Evolutionary conservation across 2,888 invertebrate species (phyloP), one percentile per base, ranked within the genome.

Genomic region (Caenorhabditis drosophilae): DNA sequence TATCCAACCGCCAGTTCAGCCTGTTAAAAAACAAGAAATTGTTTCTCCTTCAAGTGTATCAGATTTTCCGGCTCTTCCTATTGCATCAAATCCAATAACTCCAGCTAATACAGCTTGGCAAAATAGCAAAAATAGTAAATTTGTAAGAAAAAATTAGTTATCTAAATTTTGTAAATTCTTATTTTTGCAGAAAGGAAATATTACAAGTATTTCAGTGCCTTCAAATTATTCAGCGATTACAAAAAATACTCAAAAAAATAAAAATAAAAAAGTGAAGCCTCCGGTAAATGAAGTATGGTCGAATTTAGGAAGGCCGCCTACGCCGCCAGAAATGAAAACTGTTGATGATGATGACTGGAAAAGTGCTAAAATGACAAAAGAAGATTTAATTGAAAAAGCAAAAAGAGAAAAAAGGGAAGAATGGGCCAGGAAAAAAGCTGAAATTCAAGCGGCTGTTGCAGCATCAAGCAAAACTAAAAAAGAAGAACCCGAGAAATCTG

Each of bases 221-320:
- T 42, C 49, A 6, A 63, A 63, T 36, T 63, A 63, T 35, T 57
- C 63, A 7, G 53, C 48, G 15, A 46, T 49, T 0, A 50, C 50
- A 11, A 49, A 63, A 20, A 58, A 58, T 34, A 52, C 54, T n/a
- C 47, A 54, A 4, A 46, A 46, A 11, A 58, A 58, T 25, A 64
- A 58, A 23, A 64, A 64, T 36, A 58, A 64, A 16, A 54, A 58
- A 31, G 42, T 54, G 2, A 31, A 54, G 12, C 49, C 50, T 23
- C 64, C 64, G 20, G 47, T 54, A 47, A 63, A 55, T 1, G 63
- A 63, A 31, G 57, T 63, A 18, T 64, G 64, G 64, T 64, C 59
- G 23, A 54, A 55, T 4, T 42, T 64, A n/a, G 61, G 54, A 22
- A 57, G 53, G 2, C 46, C 61, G 20, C 57, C 55, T 2, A 52